Evolutionary conservation across 2,888 invertebrate species (phyloP).

Genomic region (Reticulitermes lucifugus): DNA sequence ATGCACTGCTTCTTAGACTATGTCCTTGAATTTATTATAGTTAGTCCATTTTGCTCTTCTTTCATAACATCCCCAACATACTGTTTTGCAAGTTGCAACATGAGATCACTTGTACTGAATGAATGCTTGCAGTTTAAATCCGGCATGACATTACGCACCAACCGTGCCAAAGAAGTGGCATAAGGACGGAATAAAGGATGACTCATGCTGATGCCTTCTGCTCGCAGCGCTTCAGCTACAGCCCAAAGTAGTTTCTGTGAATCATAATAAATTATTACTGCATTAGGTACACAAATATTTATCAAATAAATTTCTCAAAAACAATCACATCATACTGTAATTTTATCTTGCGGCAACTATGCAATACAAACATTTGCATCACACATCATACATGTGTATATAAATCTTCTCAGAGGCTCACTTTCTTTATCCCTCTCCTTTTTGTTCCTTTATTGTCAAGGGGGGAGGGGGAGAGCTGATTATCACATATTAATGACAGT

Average conservation of each 20-base stretch:
- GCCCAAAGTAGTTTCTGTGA: constrained; percentile 84
- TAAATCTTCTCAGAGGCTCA: too few relatives aligned
- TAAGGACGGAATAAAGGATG: constrained; percentile 79
- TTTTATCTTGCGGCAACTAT: too few relatives aligned
- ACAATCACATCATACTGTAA: too few relatives aligned
- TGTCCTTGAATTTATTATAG: neutral
- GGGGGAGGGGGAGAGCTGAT: too few relatives aligned
- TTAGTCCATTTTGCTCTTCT: neutral
- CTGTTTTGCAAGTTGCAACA: constrained; percentile 71
- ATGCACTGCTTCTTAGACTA: neutral
- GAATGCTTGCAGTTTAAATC: constrained; percentile 60
- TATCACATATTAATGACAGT: too few relatives aligned
- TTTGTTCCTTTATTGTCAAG: too few relatives aligned
- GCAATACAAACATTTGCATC: too few relatives aligned
- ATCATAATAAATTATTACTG: neutral
- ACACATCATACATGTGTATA: too few relatives aligned
- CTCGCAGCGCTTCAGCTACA: constrained; percentile 79
- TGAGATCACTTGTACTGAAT: constrained; percentile 78
- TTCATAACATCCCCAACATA: constrained; percentile 41
- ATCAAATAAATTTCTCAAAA: too few relatives aligned
- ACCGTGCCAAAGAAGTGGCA: constrained; percentile 75
- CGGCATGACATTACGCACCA: constrained; percentile 74
- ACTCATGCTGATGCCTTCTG: constrained; percentile 75
- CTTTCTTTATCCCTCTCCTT: too few relatives aligned
- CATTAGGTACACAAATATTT: too few relatives aligned